These are phyloP conservation scores for Deroptyus accipitrinus DNA, from an alignment of 2,113 vertebrate genomes.

Conservation along the genomic window DNA sequence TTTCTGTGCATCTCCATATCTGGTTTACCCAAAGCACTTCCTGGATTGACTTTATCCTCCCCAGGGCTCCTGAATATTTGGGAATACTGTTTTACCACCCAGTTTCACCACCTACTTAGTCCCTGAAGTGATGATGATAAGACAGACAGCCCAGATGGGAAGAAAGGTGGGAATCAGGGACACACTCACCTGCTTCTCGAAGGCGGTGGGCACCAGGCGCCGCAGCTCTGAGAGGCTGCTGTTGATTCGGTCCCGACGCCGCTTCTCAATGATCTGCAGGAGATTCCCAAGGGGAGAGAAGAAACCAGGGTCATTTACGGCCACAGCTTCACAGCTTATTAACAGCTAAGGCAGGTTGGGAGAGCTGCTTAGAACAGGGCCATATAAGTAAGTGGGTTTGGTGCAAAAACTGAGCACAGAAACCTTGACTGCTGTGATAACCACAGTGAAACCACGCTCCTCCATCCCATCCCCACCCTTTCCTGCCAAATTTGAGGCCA, in stretches of 20 bases:
- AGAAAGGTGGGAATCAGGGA: background rate
- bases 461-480: background rate
- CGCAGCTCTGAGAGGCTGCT: slow-evolving; percentile 92
- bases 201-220: slow-evolving; percentile 90
- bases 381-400: accelerated
- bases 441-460: background rate
- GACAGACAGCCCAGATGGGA: background rate
- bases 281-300: background rate
- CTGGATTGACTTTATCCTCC: background rate
- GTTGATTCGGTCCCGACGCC: slow-evolving; percentile 92
- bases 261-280: slow-evolving; percentile 91
- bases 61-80: background rate
- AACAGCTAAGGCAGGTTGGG: background rate
- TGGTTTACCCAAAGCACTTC: background rate
- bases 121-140: background rate
- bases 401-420: background rate
- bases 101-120: background rate
- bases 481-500: background rate
- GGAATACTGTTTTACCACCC: background rate
- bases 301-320: background rate
- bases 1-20: background rate
- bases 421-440: background rate
- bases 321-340: accelerated
- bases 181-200: slow-evolving; percentile 87
- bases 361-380: background rate